These are phyloP conservation scores for Leucophenga varia DNA, from an alignment of 1,140 invertebrate genomes.

Conservation along the genomic window DNA sequence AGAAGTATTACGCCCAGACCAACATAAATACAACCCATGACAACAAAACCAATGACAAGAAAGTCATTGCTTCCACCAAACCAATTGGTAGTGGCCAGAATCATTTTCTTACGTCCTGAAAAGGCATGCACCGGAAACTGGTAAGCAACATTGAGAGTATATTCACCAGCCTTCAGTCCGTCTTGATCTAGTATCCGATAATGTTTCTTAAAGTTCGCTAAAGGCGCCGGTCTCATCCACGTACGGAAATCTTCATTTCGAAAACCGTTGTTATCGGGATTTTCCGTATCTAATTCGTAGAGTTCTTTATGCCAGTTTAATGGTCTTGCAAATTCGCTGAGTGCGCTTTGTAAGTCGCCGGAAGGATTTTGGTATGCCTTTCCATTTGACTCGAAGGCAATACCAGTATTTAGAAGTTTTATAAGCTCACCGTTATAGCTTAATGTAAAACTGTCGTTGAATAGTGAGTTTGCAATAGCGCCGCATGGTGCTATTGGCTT, in stretches of 20 bases:
- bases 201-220: conserved; percentile 93
- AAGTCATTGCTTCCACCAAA: too few species aligned
- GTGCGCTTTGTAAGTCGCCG: conserved; percentile 55
- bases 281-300: conserved; percentile 72
- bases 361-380: conserved; percentile 85
- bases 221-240: conserved; percentile 94
- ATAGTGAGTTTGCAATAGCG: conserved; percentile 95
- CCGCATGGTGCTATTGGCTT: conserved; percentile 86
- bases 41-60: too few species aligned
- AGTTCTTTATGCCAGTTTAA: conserved; percentile 77
- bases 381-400: conserved; percentile 91
- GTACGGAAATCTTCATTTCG: conserved; percentile 94
- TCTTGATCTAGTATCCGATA: conserved; percentile 80
- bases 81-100: conserved; percentile 97
- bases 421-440: conserved; percentile 58
- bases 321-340: conserved; percentile 67
- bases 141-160: conserved; percentile 74
- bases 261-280: conserved; percentile 83
- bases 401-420: conserved; percentile 74
- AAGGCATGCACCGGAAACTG: conserved; percentile 85
- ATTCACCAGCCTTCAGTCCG: conserved; percentile 74
- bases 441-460: conserved; percentile 66
- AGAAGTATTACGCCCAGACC: too few species aligned
- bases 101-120: conserved; percentile 87
- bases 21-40: too few species aligned